Base-by-base conservation (phyloP, 2,797 vertebrate species). In the Uromys caudimaculatus region DNA sequence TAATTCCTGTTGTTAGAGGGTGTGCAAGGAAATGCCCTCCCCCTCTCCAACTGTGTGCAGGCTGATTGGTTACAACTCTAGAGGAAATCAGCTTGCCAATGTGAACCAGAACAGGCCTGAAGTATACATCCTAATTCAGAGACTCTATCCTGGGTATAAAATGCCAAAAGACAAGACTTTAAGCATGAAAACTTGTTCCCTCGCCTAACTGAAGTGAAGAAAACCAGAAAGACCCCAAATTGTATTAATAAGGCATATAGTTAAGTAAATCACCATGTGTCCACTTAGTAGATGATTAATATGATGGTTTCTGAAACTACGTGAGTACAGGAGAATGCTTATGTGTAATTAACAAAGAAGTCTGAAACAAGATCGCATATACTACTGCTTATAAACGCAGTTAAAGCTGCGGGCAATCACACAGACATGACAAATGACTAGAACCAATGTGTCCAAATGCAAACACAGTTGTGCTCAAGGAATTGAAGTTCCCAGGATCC, bases 191-290 rank as follows among this genome's bases (percentile, higher is more conserved):
- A 78, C 2, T 6, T 50, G 91, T 79, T 88, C 41, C 60, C 50
- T 83, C 64, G 93, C 41, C 4, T 29, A 84, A 47, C 9, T 50
- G 1, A 14, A 92, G 2, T 60, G 56, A 21, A 38, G 38, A 84
- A 92, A 91, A 78, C 38, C 3, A 60, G 82, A 92, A 75, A 1
- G 50, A 67, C 10, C 54, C 52, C 2, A 69, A 58, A 73, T 84
- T 82, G 60, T 24, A 89, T 86, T 83, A 96, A 95, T 67, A 79
- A 90, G 85, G 69, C 56, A 91, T 95, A n/a, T 50, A 90, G 87
- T 47, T 94, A 89, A 94, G 62, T 64, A 93, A 86, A 95, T 78
- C 92, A 88, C 1, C 17, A 62, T 47, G 54, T 23, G 62, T 77
- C 73, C 83, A 76, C 75, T 92, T 86, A 90, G 88, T 50, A 84